phyloP scores from a whole-genome alignment of 2,113 vertebrate genomes.

The Leucoraja erinaceus region DNA sequence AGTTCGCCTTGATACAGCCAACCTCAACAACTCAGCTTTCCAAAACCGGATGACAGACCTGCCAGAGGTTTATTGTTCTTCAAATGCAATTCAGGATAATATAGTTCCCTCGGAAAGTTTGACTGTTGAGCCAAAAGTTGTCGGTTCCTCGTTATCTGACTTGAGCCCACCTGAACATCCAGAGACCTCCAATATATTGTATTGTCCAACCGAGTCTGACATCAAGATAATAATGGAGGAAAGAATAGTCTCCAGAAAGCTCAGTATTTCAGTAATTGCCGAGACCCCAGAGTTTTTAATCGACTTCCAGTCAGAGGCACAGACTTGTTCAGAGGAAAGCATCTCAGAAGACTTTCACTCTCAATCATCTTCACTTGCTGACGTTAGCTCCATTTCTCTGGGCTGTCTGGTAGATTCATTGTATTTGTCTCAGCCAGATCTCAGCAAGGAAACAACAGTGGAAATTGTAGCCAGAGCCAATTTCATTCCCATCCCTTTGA shows the following conservation, averaged over 20 bases:
- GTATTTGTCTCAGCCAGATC: not conserved
- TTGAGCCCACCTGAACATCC: not conserved
- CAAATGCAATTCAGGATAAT: not conserved
- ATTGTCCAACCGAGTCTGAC: conserved; percentile 1
- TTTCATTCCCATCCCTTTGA: conserved; percentile 49
- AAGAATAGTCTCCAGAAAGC: conserved; percentile 47
- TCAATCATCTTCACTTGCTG: not conserved
- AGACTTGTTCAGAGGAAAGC: conserved; percentile 35
- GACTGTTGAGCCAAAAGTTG: not conserved
- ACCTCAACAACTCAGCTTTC: not conserved
- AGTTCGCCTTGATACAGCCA: not conserved
- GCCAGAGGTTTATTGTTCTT: not conserved
- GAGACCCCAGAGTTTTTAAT: conserved; percentile 56
- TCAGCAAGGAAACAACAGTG: conserved; percentile 27
- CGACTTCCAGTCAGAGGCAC: not conserved
- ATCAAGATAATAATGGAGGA: not conserved
- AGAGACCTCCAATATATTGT: not conserved
- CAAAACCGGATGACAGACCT: not conserved
- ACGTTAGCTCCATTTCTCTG: conserved; percentile 29
- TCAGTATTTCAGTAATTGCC: conserved; percentile 61
- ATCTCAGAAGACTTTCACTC: not conserved
- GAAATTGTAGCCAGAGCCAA: conserved; percentile 47
- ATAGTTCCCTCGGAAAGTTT: not conserved
- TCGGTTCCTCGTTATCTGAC: rapidly evolving
- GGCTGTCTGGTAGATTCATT: conserved; percentile 40